A percentile compares a stretch with the other conserved stretches of the same genome.
Evolutionary conservation across 2,888 invertebrate genomes (phyloP).

Genomic region (Carcina quercana): DNA sequence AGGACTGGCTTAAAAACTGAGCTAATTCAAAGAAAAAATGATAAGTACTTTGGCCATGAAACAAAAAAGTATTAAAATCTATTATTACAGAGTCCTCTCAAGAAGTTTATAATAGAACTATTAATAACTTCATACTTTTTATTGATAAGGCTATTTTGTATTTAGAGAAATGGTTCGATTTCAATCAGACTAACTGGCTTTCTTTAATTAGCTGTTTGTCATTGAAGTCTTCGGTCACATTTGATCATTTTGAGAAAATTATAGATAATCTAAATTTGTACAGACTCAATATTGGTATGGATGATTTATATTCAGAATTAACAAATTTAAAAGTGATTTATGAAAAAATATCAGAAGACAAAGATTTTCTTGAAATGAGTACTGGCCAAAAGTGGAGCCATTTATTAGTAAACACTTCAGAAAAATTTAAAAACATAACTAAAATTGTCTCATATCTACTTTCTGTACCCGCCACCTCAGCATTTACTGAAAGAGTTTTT

Average conservation of each 20-base stretch:
- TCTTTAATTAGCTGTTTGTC: neutral
- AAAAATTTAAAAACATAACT: constrained; percentile 8
- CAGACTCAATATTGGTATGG: constrained; percentile 2
- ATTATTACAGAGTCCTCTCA: too few relatives aligned
- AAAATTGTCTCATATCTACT: constrained; percentile 10
- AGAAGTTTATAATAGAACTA: too few relatives aligned
- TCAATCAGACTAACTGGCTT: neutral
- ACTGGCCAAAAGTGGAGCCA: constrained; percentile 16
- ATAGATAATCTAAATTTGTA: constrained; percentile 1
- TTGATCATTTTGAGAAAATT: neutral
- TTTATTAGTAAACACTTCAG: constrained; percentile 10
- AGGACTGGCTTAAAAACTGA: too few relatives aligned
- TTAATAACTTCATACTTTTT: too few relatives aligned
- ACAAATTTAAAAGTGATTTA: constrained; percentile 7
- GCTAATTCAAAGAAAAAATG: too few relatives aligned
- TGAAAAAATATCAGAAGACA: constrained; percentile 5
- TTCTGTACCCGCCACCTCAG: constrained; percentile 14
- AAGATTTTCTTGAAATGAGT: constrained; percentile 16
- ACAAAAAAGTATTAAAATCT: too few relatives aligned
- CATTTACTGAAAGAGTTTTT: constrained; percentile 17
- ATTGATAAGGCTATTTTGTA: constrained; percentile 1
- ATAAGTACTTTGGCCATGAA: too few relatives aligned
- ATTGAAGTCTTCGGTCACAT: neutral
- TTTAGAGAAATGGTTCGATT: neutral
- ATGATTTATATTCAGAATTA: constrained; percentile 8